phyloP scores from a whole-genome alignment of 2,888 invertebrate genomes.

The Ectemnius cavifrons region DNA sequence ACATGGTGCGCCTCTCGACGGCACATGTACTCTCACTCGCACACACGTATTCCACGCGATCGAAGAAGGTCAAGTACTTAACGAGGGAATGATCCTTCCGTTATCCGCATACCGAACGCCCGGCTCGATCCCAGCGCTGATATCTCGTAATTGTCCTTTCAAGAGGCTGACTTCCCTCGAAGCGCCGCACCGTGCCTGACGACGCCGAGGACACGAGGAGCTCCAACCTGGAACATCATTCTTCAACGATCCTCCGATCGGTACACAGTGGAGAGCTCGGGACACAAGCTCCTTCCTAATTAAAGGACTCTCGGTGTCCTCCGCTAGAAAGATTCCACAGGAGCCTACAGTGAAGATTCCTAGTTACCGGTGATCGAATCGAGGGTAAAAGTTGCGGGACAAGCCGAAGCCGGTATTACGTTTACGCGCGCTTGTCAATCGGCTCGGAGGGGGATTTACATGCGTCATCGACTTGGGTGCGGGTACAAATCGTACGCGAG shows the following conservation, averaged over 20 bases:
- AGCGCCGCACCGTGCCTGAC: background rate
- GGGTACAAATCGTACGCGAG: slow-evolving; percentile 61
- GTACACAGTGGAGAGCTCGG: too few relatives aligned
- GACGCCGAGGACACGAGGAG: background rate
- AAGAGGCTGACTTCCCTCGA: slow-evolving; percentile 5
- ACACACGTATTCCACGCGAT: slow-evolving; percentile 29
- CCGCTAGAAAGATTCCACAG: too few relatives aligned
- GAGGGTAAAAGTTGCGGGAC: slow-evolving; percentile 17
- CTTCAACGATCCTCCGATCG: too few relatives aligned
- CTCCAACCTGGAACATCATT: background rate
- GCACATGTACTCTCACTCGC: slow-evolving; percentile 13
- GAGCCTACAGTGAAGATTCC: too few relatives aligned
- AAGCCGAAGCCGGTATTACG: slow-evolving; percentile 5
- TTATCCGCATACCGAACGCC: slow-evolving; percentile 9
- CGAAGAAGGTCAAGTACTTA: slow-evolving; percentile 40
- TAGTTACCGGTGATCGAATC: too few relatives aligned
- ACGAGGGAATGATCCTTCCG: slow-evolving; percentile 16
- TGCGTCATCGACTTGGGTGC: slow-evolving; percentile 57
- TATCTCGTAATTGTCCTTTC: slow-evolving; percentile 7
- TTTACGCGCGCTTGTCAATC: slow-evolving; percentile 35
- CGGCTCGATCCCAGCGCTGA: background rate
- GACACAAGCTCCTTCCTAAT: too few relatives aligned
- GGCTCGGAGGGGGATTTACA: slow-evolving; percentile 52
- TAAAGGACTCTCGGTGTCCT: too few relatives aligned
- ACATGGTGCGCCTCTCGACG: slow-evolving; percentile 16